Base-by-base conservation (phyloP, 2,113 vertebrate genomes). In the Sigmodon hispidus region DNA sequence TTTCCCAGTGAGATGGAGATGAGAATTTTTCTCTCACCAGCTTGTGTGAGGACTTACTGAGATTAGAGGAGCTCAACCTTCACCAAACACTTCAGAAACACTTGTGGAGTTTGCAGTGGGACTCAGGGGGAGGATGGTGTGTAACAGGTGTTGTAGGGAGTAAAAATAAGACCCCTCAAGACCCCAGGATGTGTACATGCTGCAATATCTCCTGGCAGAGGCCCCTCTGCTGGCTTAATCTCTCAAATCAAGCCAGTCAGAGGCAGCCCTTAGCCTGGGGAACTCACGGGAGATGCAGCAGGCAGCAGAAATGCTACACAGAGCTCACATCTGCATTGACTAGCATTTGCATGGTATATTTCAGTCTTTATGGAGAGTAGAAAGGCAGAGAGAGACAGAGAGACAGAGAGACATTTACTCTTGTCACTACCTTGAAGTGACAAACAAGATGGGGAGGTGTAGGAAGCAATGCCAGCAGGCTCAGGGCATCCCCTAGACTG, bases 241-340 rank as follows among this genome's bases (percentile, higher is more conserved):
- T 0, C 43, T 36, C 81, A 87, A 65, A 79, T 87, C 48, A 57
- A 36, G 87, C 70, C 81, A 69, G 88, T 77, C 72, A 17, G 85
- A 87, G 93, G 97, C 84, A 83, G 89, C 92, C 92, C 86, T 63
- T 2, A 86, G 95, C 94, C 95, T 76, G 70, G 11, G 34, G 94
- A 90, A 72, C 93, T 95, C 72, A 65, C 65, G 31, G 91, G 65
- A 43, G 87, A 79, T 87, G 61, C n/a, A n/a, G 83, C 34, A 70
- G 21, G 26, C 36, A 0, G 34, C 40, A 69, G 43, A 45, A 76
- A 84, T 0, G 34, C 77, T 91, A 17, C 0, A 36, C 21, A n/a
- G 72, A 95, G 57, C 55, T 80, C 75, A 80, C 63, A 22, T 69
- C 94, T 96, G 92, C 72, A 31, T 93, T 61, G 73, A 63, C 45